Evolutionary conservation across 2,113 vertebrate species (phyloP).

Genomic region (Macroglossus sobrinus): DNA sequence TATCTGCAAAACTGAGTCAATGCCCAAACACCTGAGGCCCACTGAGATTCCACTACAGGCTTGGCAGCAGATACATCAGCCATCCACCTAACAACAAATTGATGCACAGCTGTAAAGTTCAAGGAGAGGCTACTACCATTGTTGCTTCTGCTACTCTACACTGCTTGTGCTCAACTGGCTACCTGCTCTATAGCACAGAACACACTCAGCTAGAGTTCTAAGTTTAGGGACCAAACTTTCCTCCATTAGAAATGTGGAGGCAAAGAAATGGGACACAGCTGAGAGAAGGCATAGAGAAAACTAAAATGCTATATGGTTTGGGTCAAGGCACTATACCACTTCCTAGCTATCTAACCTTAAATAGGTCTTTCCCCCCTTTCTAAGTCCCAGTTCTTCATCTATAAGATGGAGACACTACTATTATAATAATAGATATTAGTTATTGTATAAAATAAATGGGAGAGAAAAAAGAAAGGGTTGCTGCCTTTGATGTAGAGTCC

Average conservation of each 20-base stretch:
- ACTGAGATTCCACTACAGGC: background rate
- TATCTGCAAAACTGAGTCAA: background rate
- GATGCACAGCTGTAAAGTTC: slow-evolving; percentile 5
- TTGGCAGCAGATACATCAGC: background rate
- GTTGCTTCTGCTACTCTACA: background rate
- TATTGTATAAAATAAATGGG: background rate
- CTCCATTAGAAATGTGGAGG: background rate
- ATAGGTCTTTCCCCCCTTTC: background rate
- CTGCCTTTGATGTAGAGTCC: background rate
- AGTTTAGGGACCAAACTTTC: slow-evolving; percentile 29
- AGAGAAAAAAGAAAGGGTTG: background rate
- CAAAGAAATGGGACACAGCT: background rate
- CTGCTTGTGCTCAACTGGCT: background rate
- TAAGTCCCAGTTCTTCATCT: background rate
- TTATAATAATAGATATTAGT: background rate
- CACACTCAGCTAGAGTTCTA: background rate
- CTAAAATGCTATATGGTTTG: background rate
- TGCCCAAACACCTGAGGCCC: background rate
- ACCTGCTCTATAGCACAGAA: background rate
- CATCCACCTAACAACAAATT: slow-evolving; percentile 34
- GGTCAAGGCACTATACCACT: background rate
- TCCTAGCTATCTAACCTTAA: background rate
- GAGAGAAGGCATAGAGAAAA: slow-evolving; percentile 21
- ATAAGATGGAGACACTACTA: background rate
- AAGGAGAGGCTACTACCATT: background rate